Evolutionary conservation across 2,797 vertebrate genomes (phyloP).

Genomic region (Gymnoscopelus braueri): DNA sequence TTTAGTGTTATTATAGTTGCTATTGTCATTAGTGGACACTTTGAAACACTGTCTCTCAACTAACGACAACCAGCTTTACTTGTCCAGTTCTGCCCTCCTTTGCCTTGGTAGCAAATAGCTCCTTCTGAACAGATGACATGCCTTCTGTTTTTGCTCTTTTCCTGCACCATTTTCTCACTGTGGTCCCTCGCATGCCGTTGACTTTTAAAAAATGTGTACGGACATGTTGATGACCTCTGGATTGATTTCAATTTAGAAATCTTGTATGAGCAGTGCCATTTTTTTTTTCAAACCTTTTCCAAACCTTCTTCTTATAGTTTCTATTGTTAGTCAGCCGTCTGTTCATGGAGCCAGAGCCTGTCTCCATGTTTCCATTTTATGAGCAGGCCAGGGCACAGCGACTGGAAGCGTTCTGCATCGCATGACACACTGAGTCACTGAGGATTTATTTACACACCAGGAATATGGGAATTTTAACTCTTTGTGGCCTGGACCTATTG

Average conservation of each 20-base stretch:
- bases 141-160: no score
- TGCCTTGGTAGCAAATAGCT: no score
- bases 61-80: no score
- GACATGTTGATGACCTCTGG: no score
- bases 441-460: constrained; percentile 11
- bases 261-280: neutral
- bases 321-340: constrained; percentile 42
- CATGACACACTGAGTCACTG: constrained; percentile 55
- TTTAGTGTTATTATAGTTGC: no score
- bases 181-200: no score
- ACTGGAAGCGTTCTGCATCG: constrained; percentile 23
- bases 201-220: no score
- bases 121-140: no score
- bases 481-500: neutral
- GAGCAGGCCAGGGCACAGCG: constrained; percentile 6
- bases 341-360: constrained; percentile 15
- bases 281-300: neutral
- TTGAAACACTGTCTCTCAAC: no score
- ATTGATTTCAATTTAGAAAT: neutral
- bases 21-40: no score
- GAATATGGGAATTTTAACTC: constrained; percentile 11
- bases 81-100: no score
- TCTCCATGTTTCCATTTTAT: constrained; percentile 36
- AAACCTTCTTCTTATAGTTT: constrained; percentile 4
- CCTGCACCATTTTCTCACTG: no score